Conservation (phyloP, 2,113 vertebrate genomes). For the Chaenocephalus aceratus region DNA sequence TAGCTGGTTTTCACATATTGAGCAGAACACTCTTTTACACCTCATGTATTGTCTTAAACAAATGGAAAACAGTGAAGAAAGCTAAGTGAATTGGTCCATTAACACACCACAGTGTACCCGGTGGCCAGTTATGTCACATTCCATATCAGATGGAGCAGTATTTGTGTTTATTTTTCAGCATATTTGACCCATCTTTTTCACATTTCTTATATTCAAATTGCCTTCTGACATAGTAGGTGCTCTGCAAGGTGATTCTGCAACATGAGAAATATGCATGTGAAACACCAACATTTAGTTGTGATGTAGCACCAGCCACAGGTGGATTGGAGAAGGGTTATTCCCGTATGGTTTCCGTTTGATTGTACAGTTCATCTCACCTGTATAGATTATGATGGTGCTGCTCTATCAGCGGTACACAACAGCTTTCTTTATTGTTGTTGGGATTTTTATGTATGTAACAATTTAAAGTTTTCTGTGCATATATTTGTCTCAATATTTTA, state of each 20-base stretch:
- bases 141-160: constrained; percentile 50
- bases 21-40: constrained; percentile 21
- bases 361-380: constrained; percentile 48
- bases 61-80: constrained; percentile 33
- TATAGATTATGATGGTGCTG: constrained; percentile 57
- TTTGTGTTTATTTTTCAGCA: constrained; percentile 5
- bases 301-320: constrained; percentile 37
- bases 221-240: constrained; percentile 43
- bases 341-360: constrained; percentile 34
- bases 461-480: constrained; percentile 55
- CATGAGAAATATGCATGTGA: constrained; percentile 28
- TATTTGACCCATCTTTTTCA: constrained; percentile 18
- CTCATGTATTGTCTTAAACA: constrained; percentile 59
- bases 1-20: constrained; percentile 1
- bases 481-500: constrained; percentile 78
- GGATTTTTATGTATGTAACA: constrained; percentile 60
- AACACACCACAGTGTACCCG: constrained; percentile 25
- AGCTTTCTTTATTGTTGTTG: constrained; percentile 68
- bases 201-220: constrained; percentile 25
- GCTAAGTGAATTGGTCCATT: constrained; percentile 33
- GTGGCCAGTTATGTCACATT: constrained; percentile 76
- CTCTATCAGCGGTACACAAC: constrained; percentile 59
- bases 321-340: constrained; percentile 16
- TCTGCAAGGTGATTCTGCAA: constrained; percentile 39
- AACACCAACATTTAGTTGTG: constrained; percentile 48